Evolutionary conservation across 2,888 invertebrate species (phyloP).

Genomic region (Drosophila buzzatii): DNA sequence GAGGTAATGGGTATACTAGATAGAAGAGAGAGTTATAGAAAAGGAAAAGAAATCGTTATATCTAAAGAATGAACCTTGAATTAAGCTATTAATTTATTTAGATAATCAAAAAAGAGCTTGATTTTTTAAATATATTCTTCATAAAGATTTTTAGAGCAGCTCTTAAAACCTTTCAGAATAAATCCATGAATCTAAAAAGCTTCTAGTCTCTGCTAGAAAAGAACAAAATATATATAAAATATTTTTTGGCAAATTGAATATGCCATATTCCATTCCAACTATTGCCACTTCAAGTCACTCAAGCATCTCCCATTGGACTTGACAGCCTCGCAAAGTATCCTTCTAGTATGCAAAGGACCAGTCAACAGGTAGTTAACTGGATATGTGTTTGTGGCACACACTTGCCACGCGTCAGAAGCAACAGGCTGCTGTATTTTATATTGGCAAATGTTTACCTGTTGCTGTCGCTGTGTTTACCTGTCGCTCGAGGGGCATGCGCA

Average conservation of each 20-base stretch:
- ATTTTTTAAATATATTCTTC: background rate
- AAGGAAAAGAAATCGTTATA: too few relatives aligned
- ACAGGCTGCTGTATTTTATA: slow-evolving; percentile 40
- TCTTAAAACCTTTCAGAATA: background rate
- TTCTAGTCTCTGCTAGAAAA: background rate
- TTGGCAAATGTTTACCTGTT: slow-evolving; percentile 79
- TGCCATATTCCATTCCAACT: too few relatives aligned
- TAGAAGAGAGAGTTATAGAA: too few relatives aligned
- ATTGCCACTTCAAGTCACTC: background rate
- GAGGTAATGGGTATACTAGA: too few relatives aligned
- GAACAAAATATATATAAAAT: background rate
- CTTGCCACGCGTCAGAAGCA: slow-evolving; percentile 61
- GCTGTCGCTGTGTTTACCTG: slow-evolving; percentile 63
- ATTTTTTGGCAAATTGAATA: background rate
- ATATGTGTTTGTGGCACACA: slow-evolving; percentile 20
- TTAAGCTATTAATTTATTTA: background rate
- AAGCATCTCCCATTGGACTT: background rate
- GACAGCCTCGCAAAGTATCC: background rate
- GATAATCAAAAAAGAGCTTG: background rate
- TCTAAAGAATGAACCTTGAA: background rate
- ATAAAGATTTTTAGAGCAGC: background rate
- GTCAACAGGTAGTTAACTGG: slow-evolving; percentile 43
- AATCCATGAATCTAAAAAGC: background rate
- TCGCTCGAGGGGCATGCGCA: too few relatives aligned
- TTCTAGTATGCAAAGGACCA: slow-evolving; percentile 17